Evolutionary conservation across 2,797 vertebrate species (phyloP).

Genomic region (Melanotaenia pygmaea): DNA sequence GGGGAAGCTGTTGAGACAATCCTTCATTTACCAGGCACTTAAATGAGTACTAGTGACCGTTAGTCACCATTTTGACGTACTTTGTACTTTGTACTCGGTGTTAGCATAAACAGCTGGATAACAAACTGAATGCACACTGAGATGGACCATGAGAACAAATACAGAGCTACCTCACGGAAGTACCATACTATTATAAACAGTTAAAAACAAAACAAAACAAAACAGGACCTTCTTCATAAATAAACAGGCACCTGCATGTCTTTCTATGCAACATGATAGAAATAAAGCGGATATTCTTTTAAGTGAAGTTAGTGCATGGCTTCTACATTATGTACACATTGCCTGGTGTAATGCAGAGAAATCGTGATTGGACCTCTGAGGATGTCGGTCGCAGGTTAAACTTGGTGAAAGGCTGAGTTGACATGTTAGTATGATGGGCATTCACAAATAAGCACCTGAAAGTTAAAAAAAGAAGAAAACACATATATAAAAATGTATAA

Average conservation of each 20-base stretch:
- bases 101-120: conserved; percentile 46
- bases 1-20: conserved; percentile 76
- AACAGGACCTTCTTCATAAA: conserved; percentile 83
- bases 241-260: conserved; percentile 82
- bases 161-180: conserved; percentile 64
- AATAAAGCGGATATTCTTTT: conserved; percentile 64
- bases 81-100: conserved; percentile 66
- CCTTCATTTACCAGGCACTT: conserved; percentile 99
- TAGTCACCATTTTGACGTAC: conserved; percentile 64
- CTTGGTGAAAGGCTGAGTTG: conserved; percentile 47
- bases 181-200: conserved; percentile 76
- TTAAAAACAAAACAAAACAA: conserved; percentile 57
- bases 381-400: conserved; percentile 52
- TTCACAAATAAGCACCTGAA: conserved; percentile 70
- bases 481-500: conserved; percentile 62
- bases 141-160: conserved; percentile 61
- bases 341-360: conserved; percentile 55
- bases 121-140: conserved; percentile 60
- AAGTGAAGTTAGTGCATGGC: conserved; percentile 84
- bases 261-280: conserved; percentile 77
- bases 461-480: conserved; percentile 69
- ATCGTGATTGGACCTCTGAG: conserved; percentile 64
- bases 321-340: conserved; percentile 81
- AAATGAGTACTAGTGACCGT: conserved; percentile 69
- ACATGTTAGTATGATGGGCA: conserved; percentile 38